phyloP scores from a whole-genome alignment of 2,888 invertebrate species.

The Leptinotarsa tumamoca region DNA sequence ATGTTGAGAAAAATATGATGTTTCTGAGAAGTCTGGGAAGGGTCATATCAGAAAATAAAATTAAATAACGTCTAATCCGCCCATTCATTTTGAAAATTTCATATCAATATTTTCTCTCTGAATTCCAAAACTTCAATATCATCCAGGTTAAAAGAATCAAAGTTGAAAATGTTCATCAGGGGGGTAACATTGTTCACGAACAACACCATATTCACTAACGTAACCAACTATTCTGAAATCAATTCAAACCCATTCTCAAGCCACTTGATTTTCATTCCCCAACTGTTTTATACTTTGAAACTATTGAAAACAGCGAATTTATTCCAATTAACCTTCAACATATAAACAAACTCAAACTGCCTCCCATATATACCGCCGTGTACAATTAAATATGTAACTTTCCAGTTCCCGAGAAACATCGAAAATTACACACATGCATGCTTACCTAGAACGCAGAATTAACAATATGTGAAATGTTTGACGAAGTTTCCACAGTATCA shows the following conservation, averaged over 20 bases:
- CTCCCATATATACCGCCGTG: background rate
- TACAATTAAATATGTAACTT: conserved; percentile 22
- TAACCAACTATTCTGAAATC: too few relatives aligned
- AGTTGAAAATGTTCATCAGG: too few relatives aligned
- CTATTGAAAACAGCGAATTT: conserved; percentile 4
- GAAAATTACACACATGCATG: conserved; percentile 23
- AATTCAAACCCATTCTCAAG: background rate
- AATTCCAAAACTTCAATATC: too few relatives aligned
- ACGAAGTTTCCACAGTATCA: conserved; percentile 5
- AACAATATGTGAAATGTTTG: background rate
- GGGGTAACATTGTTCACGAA: too few relatives aligned
- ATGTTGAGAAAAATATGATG: too few relatives aligned
- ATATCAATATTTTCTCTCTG: background rate
- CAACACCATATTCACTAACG: too few relatives aligned
- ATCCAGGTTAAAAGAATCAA: too few relatives aligned
- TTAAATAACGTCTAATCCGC: too few relatives aligned
- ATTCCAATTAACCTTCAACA: background rate
- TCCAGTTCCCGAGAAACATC: conserved; percentile 15
- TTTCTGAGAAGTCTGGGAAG: too few relatives aligned
- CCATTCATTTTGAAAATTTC: background rate
- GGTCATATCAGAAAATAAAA: too few relatives aligned
- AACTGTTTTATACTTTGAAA: background rate
- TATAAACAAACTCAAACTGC: background rate
- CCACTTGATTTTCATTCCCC: background rate
- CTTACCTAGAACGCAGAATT: conserved; percentile 12